Evolutionary conservation across 2,888 invertebrate species (phyloP), one percentile per base, ranked within the genome.

Genomic region (Idaea aversata): DNA sequence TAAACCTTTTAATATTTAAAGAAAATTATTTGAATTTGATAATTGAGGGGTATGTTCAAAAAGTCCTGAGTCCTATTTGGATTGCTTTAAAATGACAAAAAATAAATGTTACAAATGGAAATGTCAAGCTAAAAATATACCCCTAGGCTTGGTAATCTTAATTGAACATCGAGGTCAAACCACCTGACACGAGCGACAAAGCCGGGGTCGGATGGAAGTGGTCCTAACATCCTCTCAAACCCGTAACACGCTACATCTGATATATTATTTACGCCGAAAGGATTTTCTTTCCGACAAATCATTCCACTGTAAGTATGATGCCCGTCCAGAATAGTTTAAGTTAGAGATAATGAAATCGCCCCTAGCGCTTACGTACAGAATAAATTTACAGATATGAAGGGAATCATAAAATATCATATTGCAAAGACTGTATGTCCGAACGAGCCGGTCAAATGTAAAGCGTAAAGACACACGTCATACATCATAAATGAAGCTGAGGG

Each of bases 191-290:
- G 72, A 70, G 63, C 66, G 72, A 73, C 73, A 75, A 74, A 75
- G 68, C 67, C 66, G 66, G 70, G 72, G 70, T 70, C 74, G 77
- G 77, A 76, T 79, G 76, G 80, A 77, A 47, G 73, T 72, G 74
- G 75, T 76, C 76, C 76, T 78, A 79, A 81, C 75, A 73, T 71
- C 78, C 74, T 78, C 78, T 77, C 75, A 72, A 72, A 25, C 25
- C 74, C 75, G 80, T 82, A 82, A 78, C 81, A 83, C 81, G 78
- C 72, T 75, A 78, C 72, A 72, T 72, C 73, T 71, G 75, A 84
- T 84, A 81, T 78, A 85, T 85, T 85, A 86, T 86, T 84, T 81
- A 86, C 83, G 66, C 75, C 65, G 69, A 72, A 76, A 78, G 80
- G 77, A 74, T 72, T 74, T 69, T 70, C 67, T 63, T 66, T 67